Evolutionary conservation across 2,113 vertebrate species (phyloP), one percentile per base, ranked within the genome.

Genomic region (Ctenodactylus gundi): DNA sequence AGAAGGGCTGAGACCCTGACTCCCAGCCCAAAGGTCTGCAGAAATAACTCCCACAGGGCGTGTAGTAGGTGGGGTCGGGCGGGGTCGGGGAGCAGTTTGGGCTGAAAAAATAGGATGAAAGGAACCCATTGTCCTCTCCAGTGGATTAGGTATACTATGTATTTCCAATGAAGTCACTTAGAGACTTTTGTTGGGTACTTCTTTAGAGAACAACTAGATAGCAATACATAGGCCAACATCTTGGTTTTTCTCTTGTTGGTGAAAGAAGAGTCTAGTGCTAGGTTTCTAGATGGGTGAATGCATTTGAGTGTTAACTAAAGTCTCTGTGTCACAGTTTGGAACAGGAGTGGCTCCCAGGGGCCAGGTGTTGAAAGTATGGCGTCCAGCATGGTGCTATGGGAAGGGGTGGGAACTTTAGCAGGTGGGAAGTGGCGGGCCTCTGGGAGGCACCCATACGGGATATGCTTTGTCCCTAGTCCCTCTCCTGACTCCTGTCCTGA

Each of bases 21-120:
- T 31, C n/a, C 27, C 9, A 31, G 34, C 23, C 25, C 0, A 0
- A 2, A 20, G 6, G 14, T 13, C n/a, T n/a, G n/a, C n/a, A n/a
- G n/a, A n/a, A n/a, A n/a, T n/a, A n/a, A n/a, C n/a, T n/a, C n/a
- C n/a, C n/a, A n/a, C n/a, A n/a, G n/a, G n/a, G n/a, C n/a, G n/a
- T n/a, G n/a, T n/a, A n/a, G n/a, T n/a, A n/a, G n/a, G n/a, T n/a
- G n/a, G n/a, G n/a, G n/a, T n/a, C n/a, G 29, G 11, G 18, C 10
- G 12, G 3, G 39, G 3, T 29, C 12, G 4, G 46, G 6, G 10
- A 0, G 10, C n/a, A 1, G 1, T 39, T 82, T 27, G n/a, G 29
- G 31, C 0, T 29, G 41, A 53, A 65, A 58, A 14, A 31, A 10
- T 62, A 1, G 58, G 46, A 31, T 27, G 27, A 41, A 6, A 17